Evolutionary conservation across 30 jellyfish, hydroid and myxozoan species (phyloP), one percentile per base, ranked within the genome.

Genomic region (Calvadosia cruxmelitensis): DNA sequence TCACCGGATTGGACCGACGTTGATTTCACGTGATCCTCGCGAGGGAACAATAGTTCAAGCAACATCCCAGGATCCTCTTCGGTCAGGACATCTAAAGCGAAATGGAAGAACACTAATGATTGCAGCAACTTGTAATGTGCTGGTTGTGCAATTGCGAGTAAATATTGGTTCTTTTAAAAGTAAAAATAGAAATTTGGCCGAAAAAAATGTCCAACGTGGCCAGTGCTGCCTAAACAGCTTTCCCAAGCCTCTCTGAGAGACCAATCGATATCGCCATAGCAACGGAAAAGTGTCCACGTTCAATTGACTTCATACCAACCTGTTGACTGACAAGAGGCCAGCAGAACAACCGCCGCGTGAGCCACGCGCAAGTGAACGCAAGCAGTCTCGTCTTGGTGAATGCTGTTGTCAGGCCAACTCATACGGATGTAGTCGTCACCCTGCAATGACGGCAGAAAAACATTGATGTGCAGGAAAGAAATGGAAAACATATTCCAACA

Each of bases 1-100:
- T 84, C 95, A 35, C 93, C 95, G 36, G 95, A 77, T 52, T 78
- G 89, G 1, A 91, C 93, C 48, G 70, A 53, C 10, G 83, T 79
- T 25, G 73, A 81, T 50, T 84, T 93, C 67, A 34, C 72, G 20
- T 73, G 68, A 29, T 93, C 95, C 20, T 67, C 31, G 20, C 73
- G 81, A 12, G 95, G 95, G 62, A 84, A 84, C 93, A 91, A 77
- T 3, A 85, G 76, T 52, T 78, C 70, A 10, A 77, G 63, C 76
- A 84, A 42, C 10, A 5, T 42, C 10, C 15, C 10, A 5, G 57
- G 15, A 42, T 42, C 57, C 10, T 42, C 20, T 5, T 10, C 10
- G 57, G 57, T 20, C 20, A 42, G 57, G 15, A 42, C 10, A 5
- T 42, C 57, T 42, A 42, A 42, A 5, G 10, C 57, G 20, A 42